Evolutionary conservation across 2,888 invertebrate genomes (phyloP).

Genomic region (Diaperis boleti): DNA sequence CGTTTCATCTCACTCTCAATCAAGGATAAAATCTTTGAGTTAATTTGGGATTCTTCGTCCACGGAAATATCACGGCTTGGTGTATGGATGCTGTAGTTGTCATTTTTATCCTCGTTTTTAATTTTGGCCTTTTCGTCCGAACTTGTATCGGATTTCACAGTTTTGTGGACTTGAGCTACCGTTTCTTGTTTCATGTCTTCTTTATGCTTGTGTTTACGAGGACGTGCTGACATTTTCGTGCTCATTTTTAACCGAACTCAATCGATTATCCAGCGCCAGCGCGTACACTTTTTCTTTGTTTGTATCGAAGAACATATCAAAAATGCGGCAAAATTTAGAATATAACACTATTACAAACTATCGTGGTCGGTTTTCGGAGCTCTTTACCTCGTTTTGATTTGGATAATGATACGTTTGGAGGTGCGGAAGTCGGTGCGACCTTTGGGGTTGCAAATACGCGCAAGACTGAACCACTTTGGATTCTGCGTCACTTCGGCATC

Average conservation of each 20-base stretch:
- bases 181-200: constrained; percentile 64
- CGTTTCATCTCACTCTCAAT: constrained; percentile 65
- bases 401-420: background rate
- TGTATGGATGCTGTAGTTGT: constrained; percentile 58
- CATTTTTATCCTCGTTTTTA: constrained; percentile 58
- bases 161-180: constrained; percentile 64
- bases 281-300: background rate
- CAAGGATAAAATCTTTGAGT: constrained; percentile 65
- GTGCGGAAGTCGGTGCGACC: background rate
- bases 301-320: constrained; percentile 8
- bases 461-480: constrained; percentile 14
- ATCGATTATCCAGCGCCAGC: constrained; percentile 30
- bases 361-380: background rate
- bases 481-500: constrained; percentile 9
- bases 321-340: background rate
- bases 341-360: background rate
- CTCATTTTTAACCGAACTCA: constrained; percentile 14
- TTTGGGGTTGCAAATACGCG: constrained; percentile 6
- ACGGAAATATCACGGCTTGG: constrained; percentile 68
- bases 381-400: background rate
- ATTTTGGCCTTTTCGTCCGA: constrained; percentile 56
- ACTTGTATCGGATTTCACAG: constrained; percentile 59
- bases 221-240: constrained; percentile 54
- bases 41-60: constrained; percentile 72
- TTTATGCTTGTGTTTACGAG: constrained; percentile 60